Percentiles rank a stretch among this genome's conserved stretches.
phyloP scores from a whole-genome alignment of 2,888 invertebrate genomes.

The Lasioglossum villosulum region DNA sequence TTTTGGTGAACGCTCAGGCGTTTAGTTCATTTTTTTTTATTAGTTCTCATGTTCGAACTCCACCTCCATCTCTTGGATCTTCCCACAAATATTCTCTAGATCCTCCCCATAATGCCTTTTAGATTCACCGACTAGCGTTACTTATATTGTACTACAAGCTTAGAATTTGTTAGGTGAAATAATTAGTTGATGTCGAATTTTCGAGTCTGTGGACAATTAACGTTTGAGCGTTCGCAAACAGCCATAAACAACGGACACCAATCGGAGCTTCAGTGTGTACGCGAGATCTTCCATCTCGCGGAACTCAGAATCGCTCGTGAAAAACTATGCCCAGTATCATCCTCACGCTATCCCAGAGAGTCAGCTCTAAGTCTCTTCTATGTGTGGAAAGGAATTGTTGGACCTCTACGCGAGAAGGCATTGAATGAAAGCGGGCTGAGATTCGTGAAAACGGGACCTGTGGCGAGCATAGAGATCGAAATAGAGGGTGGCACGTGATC shows the following conservation, averaged over 20 bases:
- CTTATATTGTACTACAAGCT: neutral
- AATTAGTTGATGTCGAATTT: neutral
- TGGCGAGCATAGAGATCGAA: constrained; percentile 21
- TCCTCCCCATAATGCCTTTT: neutral
- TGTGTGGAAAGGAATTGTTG: constrained; percentile 24
- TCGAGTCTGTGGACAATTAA: neutral
- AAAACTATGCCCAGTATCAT: constrained; percentile 17
- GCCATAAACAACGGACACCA: neutral
- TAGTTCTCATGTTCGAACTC: neutral
- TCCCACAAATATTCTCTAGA: neutral
- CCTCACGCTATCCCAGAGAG: constrained; percentile 17
- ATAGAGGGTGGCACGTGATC: neutral
- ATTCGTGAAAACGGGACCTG: constrained; percentile 6
- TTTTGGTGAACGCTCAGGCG: neutral
- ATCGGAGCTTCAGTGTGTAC: neutral
- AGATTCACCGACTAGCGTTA: neutral
- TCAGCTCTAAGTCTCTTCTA: constrained; percentile 34
- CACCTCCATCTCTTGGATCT: neutral
- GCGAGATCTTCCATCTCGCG: constrained; percentile 11
- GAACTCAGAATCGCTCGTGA: neutral
- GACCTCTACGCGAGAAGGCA: constrained; percentile 38
- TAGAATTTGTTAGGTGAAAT: neutral
- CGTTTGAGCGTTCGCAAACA: neutral
- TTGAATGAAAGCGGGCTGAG: constrained; percentile 13
- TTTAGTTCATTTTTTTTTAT: neutral